Conservation (phyloP, 2,888 invertebrate species). For the Drosophila hamatofila region DNA sequence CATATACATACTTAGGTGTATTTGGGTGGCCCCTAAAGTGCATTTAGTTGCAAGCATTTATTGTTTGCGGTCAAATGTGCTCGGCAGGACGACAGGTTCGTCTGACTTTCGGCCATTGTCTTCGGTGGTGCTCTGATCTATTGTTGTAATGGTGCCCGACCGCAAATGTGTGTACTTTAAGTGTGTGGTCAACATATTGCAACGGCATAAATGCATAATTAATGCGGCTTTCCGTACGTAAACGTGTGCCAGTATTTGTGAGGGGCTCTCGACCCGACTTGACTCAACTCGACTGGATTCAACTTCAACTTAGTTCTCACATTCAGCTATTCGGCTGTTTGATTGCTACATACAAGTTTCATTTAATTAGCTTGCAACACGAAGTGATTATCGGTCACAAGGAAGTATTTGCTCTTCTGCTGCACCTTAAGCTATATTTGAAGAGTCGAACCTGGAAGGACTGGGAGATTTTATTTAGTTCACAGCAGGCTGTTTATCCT, state of each 20-base stretch:
- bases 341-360: slow-evolving; percentile 43
- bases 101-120: slow-evolving; percentile 63
- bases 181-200: slow-evolving; percentile 71
- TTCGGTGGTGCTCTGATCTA: slow-evolving; percentile 51
- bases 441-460: not conserved
- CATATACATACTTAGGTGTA: slow-evolving; percentile 21
- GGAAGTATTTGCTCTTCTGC: not conserved
- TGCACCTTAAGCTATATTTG: not conserved
- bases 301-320: slow-evolving; percentile 57
- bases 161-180: slow-evolving; percentile 38
- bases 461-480: too few species aligned
- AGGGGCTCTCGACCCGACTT: slow-evolving; percentile 14
- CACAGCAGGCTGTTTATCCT: too few species aligned
- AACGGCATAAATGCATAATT: slow-evolving; percentile 83
- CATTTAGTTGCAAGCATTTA: slow-evolving; percentile 81
- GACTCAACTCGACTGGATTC: slow-evolving; percentile 33
- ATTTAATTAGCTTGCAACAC: slow-evolving; percentile 53
- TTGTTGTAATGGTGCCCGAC: slow-evolving; percentile 59
- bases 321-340: slow-evolving; percentile 52
- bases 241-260: slow-evolving; percentile 33
- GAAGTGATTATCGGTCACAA: not conserved
- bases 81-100: slow-evolving; percentile 44
- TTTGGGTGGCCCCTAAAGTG: slow-evolving; percentile 73
- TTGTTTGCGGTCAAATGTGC: slow-evolving; percentile 79
- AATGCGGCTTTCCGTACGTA: slow-evolving; percentile 75